phyloP scores from a whole-genome alignment of 2,888 invertebrate species.

The Drosophila melanosoma region DNA sequence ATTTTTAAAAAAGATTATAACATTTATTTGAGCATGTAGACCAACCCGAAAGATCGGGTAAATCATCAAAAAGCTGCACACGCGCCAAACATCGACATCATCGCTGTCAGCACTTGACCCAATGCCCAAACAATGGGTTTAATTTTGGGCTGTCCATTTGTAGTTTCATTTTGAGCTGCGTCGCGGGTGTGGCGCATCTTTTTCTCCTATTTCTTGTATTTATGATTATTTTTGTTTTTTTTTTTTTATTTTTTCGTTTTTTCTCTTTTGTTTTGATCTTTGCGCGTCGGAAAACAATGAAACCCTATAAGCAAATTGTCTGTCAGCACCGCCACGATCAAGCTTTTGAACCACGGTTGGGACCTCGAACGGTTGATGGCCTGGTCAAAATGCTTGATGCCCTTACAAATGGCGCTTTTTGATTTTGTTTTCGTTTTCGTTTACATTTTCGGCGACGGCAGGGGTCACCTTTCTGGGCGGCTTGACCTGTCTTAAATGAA shows the following conservation, averaged over 20 bases:
- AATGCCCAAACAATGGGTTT: conserved; percentile 75
- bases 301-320: conserved; percentile 71
- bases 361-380: conserved; percentile 52
- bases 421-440: conserved; percentile 69
- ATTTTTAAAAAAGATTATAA: not conserved
- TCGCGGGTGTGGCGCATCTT: conserved; percentile 79
- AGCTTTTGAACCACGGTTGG: conserved; percentile 38
- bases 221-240: conserved; percentile 41
- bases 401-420: conserved; percentile 71
- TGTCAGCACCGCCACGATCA: conserved; percentile 61
- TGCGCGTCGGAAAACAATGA: conserved; percentile 69
- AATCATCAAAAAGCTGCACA: conserved; percentile 56
- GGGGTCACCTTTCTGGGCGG: conserved; percentile 73
- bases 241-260: conserved; percentile 19
- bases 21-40: conserved; percentile 7
- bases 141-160: conserved; percentile 71
- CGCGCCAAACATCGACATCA: conserved; percentile 58
- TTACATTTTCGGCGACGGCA: conserved; percentile 39
- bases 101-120: conserved; percentile 75
- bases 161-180: conserved; percentile 47
- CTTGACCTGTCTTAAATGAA: conserved; percentile 80
- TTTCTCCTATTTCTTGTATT: conserved; percentile 43
- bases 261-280: conserved; percentile 67
- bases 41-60: conserved; percentile 30
- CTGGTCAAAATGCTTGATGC: conserved; percentile 71